These are phyloP conservation scores for Anguilla pacifica DNA, from an alignment of 2,797 vertebrate species.

Conservation along the genomic window DNA sequence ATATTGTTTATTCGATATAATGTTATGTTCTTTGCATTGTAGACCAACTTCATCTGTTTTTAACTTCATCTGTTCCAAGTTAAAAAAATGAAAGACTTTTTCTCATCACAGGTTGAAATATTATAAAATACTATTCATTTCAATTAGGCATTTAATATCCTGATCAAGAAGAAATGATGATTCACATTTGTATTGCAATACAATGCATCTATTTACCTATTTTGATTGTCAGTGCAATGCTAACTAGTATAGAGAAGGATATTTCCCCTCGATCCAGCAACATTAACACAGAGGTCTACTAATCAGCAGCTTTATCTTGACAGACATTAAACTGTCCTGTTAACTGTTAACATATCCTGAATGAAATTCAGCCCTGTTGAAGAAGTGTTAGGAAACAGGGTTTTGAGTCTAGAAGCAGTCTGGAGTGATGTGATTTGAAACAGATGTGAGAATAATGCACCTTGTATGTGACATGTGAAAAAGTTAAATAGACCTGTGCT, in stretches of 20 bases:
- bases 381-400: slow-evolving; percentile 58
- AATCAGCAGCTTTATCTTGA: neutral
- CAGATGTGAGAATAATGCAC: too few relatives aligned
- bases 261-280: neutral
- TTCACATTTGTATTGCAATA: neutral
- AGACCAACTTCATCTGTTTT: neutral
- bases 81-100: neutral
- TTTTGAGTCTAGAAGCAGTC: slow-evolving; percentile 82
- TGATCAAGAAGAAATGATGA: neutral
- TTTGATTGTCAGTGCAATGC: neutral
- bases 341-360: neutral
- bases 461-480: slow-evolving; percentile 78
- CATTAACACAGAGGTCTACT: neutral
- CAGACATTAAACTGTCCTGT: neutral
- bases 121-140: neutral
- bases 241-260: neutral
- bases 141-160: neutral
- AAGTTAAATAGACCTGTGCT: neutral
- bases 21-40: neutral
- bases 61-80: neutral
- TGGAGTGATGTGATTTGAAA: slow-evolving; percentile 83
- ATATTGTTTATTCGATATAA: neutral
- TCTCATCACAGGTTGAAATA: neutral
- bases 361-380: slow-evolving; percentile 70
- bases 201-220: neutral